Evolutionary conservation across 2,888 invertebrate genomes (phyloP).

Genomic region (Dysmachus trigonus): DNA sequence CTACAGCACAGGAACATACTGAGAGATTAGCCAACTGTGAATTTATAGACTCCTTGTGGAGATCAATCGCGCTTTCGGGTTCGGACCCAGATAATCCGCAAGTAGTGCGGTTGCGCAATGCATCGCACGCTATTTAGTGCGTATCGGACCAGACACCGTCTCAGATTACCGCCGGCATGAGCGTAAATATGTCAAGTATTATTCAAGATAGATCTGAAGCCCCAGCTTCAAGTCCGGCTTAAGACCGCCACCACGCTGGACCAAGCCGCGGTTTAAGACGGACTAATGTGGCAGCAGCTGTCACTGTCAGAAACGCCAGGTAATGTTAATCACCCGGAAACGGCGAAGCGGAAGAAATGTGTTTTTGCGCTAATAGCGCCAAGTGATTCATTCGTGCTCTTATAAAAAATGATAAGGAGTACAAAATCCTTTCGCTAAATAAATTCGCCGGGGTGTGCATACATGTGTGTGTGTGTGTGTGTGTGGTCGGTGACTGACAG

Average conservation of each 20-base stretch:
- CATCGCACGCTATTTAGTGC: slow-evolving; percentile 25
- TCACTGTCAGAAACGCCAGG: slow-evolving; percentile 1
- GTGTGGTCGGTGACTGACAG: slow-evolving; percentile 24
- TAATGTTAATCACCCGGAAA: slow-evolving; percentile 26
- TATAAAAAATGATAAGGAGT: background rate
- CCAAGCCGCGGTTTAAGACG: background rate
- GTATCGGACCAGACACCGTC: slow-evolving; percentile 22
- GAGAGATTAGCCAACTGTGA: slow-evolving; percentile 33
- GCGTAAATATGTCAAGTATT: slow-evolving; percentile 37
- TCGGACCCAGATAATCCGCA: background rate
- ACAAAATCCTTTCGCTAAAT: background rate
- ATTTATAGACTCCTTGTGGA: slow-evolving; percentile 1
- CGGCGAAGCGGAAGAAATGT: slow-evolving; percentile 9
- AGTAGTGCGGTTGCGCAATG: slow-evolving; percentile 1
- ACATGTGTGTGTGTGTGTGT: no score
- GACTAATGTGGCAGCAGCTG: background rate
- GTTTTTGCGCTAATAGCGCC: background rate
- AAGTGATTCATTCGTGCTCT: background rate
- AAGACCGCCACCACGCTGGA: no score
- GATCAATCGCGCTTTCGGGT: slow-evolving; percentile 32
- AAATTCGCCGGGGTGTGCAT: background rate
- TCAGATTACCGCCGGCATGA: slow-evolving; percentile 1
- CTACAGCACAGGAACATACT: background rate
- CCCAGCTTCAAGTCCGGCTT: background rate
- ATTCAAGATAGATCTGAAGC: background rate